Evolutionary conservation across 2,797 vertebrate species (phyloP), one percentile per base, ranked within the genome.

Genomic region (Capromys pilorides): DNA sequence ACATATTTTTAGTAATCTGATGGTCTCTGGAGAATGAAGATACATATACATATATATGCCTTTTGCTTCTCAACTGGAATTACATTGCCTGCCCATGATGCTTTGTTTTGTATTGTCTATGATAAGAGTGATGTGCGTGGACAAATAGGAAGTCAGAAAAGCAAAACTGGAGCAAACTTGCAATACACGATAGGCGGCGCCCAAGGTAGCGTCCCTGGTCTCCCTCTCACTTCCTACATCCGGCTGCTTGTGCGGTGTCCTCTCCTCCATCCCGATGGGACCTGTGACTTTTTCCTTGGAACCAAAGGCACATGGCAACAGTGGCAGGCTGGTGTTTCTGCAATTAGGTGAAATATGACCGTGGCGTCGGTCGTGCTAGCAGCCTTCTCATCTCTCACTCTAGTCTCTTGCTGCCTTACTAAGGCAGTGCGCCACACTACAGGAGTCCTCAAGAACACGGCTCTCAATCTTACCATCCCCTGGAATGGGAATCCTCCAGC

Each of bases 61-160:
- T 92, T 75, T 91, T 51, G 64, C 77, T 85, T 82, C 49, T 89
- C 57, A 69, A 51, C 85, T 45, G 45, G 1, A 90, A 82, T 83
- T 69, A 41, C 9, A 31, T 16, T 24, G 4, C 7, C 36, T 7
- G 4, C 21, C 45, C 26, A 45, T 90, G 71, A 85, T 85, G 78
- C 16, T n/a, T 83, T 36, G 11, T 21, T 90, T 78, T 51, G 26
- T 82, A 57, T 82, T 73, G 36, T 80, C 91, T 80, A n/a, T 90
- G 5, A 16, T n/a, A 85, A 88, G 8, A 9, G 75, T 77, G 16
- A 69, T 51, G 1, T 12, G 59, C 75, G 12, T 85, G 28, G 91
- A 67, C 51, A 95, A 90, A 93, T n/a, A 36, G 66, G 26, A 78
- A 83, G 36, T 49, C 78, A 24, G 88, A 79, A 89, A 12, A 9